Evolutionary conservation across 2,888 invertebrate genomes (phyloP).

Genomic region (Eupelmus urozonus): DNA sequence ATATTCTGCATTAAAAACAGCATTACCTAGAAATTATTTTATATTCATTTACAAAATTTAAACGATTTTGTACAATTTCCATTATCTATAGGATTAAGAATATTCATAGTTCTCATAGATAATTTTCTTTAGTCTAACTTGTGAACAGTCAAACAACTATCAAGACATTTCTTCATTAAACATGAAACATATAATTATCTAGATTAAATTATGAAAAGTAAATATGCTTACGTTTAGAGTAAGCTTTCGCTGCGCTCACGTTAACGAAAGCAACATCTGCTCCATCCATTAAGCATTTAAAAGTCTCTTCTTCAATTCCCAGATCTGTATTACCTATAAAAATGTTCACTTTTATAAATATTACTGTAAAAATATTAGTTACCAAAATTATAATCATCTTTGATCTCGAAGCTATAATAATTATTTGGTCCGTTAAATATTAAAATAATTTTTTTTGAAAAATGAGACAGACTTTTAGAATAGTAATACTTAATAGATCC

Average conservation of each 20-base stretch:
- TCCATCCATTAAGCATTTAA: conserved; percentile 82
- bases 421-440: too few relatives aligned
- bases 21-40: conserved; percentile 3
- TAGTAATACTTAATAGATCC: too few relatives aligned
- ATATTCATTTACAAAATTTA: too few relatives aligned
- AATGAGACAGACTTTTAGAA: too few relatives aligned
- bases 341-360: not conserved
- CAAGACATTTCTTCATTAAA: not conserved
- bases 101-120: too few relatives aligned
- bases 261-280: conserved; percentile 90
- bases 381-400: too few relatives aligned
- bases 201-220: not conserved
- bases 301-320: conserved; percentile 49
- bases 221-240: conserved; percentile 76
- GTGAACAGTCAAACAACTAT: not conserved
- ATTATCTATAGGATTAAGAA: too few relatives aligned
- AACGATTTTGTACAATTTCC: too few relatives aligned
- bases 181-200: not conserved
- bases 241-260: conserved; percentile 80
- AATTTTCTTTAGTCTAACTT: too few relatives aligned
- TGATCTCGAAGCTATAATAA: too few relatives aligned
- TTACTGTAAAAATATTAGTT: not conserved
- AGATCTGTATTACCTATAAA: conserved; percentile 1
- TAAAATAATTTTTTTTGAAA: too few relatives aligned
- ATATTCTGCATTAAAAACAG: conserved; percentile 35